Evolutionary conservation across 1,140 invertebrate genomes (phyloP).

Genomic region (Platyura marginata): DNA sequence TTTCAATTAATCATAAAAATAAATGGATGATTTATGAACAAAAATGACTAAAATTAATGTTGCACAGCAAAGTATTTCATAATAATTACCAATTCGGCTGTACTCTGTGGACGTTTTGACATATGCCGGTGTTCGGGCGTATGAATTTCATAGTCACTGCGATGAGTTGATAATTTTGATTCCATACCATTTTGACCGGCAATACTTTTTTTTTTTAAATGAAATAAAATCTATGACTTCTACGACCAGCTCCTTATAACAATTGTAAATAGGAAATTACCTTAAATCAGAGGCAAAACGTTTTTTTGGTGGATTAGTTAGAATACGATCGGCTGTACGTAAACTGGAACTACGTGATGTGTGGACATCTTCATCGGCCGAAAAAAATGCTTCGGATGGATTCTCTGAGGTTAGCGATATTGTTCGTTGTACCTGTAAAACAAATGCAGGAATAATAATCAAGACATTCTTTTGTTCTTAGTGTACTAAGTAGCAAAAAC

Average conservation of each 20-base stretch:
- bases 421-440: conserved; percentile 51
- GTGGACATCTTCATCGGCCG: conserved; percentile 68
- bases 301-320: conserved; percentile 30
- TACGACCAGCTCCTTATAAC: too few relatives aligned
- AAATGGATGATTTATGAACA: too few relatives aligned
- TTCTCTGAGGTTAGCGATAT: conserved; percentile 75
- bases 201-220: too few relatives aligned
- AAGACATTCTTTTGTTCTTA: conserved; percentile 1
- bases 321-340: conserved; percentile 27
- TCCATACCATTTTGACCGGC: conserved; percentile 14
- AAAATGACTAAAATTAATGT: conserved; percentile 7
- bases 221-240: too few relatives aligned
- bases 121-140: conserved; percentile 28
- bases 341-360: conserved; percentile 38
- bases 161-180: conserved; percentile 28
- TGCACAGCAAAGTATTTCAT: background rate
- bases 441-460: conserved; percentile 10
- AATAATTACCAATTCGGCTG: conserved; percentile 20
- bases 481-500: too few relatives aligned
- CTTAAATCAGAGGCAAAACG: conserved; percentile 31
- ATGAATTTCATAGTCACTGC: conserved; percentile 39
- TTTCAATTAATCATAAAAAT: too few relatives aligned
- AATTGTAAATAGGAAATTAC: conserved; percentile 15
- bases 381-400: conserved; percentile 78
- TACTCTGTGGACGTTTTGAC: conserved; percentile 21